Percentiles rank a stretch among this genome's conserved stretches.
These are phyloP conservation scores for Arenaria interpres DNA, from an alignment of 2,113 vertebrate species.

Conservation along the genomic window DNA sequence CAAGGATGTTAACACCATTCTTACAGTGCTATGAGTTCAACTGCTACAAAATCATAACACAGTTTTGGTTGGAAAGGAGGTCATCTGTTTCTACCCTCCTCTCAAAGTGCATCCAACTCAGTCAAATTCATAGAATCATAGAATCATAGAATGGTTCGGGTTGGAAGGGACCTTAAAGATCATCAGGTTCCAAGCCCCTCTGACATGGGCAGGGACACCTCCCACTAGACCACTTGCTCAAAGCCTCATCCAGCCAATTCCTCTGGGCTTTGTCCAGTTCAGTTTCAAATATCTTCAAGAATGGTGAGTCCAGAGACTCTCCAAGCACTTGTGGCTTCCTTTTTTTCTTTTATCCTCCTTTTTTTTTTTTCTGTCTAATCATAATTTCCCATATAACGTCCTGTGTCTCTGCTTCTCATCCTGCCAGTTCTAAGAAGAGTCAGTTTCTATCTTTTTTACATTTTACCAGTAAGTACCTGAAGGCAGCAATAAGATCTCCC, in stretches of 20 bases:
- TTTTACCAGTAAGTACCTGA: not conserved
- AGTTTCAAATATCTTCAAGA: not conserved
- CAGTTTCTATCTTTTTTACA: not conserved
- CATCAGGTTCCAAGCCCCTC: too few species aligned
- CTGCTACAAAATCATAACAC: not conserved
- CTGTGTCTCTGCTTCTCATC: not conserved
- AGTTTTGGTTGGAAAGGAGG: not conserved
- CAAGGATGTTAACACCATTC: not conserved
- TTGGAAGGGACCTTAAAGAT: too few species aligned
- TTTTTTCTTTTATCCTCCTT: too few species aligned
- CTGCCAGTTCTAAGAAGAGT: not conserved
- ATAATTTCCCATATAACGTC: not conserved
- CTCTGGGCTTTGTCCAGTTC: not conserved
- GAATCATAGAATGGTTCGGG: too few species aligned
- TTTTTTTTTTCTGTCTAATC: not conserved
- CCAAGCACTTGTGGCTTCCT: not conserved
- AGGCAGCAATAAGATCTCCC: not conserved
- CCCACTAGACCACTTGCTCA: too few species aligned
- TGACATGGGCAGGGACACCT: too few species aligned
- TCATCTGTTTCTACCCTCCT: not conserved
- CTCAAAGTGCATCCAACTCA: not conserved
- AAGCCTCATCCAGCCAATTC: not conserved
- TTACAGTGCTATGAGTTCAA: not conserved
- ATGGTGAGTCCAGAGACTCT: not conserved
- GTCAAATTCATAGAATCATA: not conserved